Conservation (phyloP, 2,797 vertebrate species). For the Enteromius paludinosus region DNA sequence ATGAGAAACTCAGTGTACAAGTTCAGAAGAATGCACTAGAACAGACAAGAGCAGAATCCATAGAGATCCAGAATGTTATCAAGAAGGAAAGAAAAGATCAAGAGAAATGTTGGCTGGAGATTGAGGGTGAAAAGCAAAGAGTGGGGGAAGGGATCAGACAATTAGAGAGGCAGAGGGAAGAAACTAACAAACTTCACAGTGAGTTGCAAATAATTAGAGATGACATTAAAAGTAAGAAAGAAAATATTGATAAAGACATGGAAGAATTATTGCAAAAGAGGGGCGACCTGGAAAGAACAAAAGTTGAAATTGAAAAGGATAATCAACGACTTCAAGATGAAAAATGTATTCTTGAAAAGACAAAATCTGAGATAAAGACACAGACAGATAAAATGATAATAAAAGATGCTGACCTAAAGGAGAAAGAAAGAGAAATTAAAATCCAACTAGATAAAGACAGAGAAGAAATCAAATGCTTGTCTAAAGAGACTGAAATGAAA, state of each 20-base stretch:
- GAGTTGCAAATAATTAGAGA: background rate
- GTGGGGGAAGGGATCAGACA: background rate
- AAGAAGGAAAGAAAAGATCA: slow-evolving; percentile 26
- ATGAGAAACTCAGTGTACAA: slow-evolving; percentile 1
- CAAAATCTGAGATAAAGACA: slow-evolving; percentile 11
- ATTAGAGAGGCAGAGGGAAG: background rate
- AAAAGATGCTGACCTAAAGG: background rate
- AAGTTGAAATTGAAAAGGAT: slow-evolving; percentile 17
- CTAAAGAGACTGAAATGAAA: slow-evolving; percentile 13
- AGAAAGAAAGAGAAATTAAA: slow-evolving; percentile 21
- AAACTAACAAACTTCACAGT: background rate
- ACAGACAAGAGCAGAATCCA: background rate
- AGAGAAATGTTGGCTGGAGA: background rate
- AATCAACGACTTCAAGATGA: slow-evolving; percentile 5
- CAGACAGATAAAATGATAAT: background rate
- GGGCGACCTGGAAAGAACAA: background rate
- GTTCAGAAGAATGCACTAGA: slow-evolving; percentile 4
- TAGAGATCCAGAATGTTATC: slow-evolving; percentile 6
- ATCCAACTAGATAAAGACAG: slow-evolving; percentile 8
- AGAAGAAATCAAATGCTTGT: slow-evolving; percentile 10
- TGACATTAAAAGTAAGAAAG: slow-evolving; percentile 20
- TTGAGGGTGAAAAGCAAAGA: slow-evolving; percentile 15
- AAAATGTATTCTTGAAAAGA: background rate
- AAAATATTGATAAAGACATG: slow-evolving; percentile 4
- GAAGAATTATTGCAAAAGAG: slow-evolving; percentile 2